These are phyloP conservation scores for Chionomys nivalis DNA, from an alignment of 2,113 vertebrate species.

Conservation along the genomic window DNA sequence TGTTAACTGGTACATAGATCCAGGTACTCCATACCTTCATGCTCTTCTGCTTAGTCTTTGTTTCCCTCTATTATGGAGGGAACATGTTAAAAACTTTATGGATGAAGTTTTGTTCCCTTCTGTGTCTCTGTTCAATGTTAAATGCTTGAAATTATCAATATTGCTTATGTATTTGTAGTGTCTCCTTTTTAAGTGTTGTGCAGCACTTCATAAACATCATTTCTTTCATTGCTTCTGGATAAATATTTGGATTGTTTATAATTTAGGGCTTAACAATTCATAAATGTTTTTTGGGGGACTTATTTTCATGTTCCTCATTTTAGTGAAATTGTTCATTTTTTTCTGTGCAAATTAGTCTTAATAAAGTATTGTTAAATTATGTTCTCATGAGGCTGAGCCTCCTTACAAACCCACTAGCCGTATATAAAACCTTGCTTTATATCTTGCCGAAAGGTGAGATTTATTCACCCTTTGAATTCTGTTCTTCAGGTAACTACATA, in stretches of 20 bases:
- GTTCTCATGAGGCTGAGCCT: background rate
- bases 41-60: background rate
- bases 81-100: background rate
- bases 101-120: background rate
- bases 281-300: background rate
- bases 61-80: background rate
- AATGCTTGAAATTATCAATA: background rate
- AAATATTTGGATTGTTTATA: background rate
- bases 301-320: slow-evolving; percentile 14
- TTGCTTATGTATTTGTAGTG: background rate
- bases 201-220: background rate
- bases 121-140: background rate
- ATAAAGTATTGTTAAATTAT: background rate
- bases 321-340: background rate
- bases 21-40: background rate
- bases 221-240: background rate
- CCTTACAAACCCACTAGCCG: background rate
- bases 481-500: background rate
- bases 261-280: background rate
- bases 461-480: background rate
- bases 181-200: background rate
- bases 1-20: background rate
- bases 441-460: background rate
- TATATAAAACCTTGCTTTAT: background rate
- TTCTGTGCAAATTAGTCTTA: background rate